Base-by-base conservation (phyloP, 2,888 invertebrate species). In the Pyralis farinalis region DNA sequence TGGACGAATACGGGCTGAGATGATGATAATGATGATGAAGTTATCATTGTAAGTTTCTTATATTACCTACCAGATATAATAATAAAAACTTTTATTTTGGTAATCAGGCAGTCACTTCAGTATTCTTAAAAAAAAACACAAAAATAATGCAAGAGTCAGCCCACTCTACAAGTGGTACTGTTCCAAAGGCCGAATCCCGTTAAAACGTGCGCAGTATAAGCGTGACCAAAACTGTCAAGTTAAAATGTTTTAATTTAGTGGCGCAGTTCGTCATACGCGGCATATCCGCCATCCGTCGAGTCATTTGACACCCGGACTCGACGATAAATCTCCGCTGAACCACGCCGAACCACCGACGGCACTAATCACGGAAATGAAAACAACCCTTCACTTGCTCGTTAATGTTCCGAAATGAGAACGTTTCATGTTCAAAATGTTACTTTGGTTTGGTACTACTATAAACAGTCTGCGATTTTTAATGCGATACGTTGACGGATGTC, bases 231-330 rank as follows among this genome's bases (percentile, higher is more conserved):
- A 58, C 76, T 84, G 86, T 82, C 85, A 81, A 71, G 79, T 79
- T 71, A 67, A 78, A 85, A 85, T 82, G 82, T 85, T 84, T 86
- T 87, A 86, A 87, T 86, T 84, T 84, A 86, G 71, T 75, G 72
- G 49, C 51, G 68, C 67, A 70, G 71, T 79, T 65, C 75, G 71
- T 82, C 81, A 80, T 63, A 71, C 60, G 49, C 46, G 58, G 66
- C 62, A 66, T 67, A 73, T 76, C 74, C 79, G 74, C 73, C 67
- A 70, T 67, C 69, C 74, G 69, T 64, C 54, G 66, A 63, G 74
- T 69, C 72, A 86, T 80, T 76, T 75, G 86, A 85, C 77, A 74
- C 81, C 68, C 60, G 49, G 16, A 51, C 46, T 55, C 75, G 73
- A 71, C 70, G 71, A 84, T 85, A 85, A 86, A 87, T 86, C 80